Evolutionary conservation across 2,113 vertebrate genomes (phyloP), one percentile per base, ranked within the genome.

Genomic region (Nettapus auritus): DNA sequence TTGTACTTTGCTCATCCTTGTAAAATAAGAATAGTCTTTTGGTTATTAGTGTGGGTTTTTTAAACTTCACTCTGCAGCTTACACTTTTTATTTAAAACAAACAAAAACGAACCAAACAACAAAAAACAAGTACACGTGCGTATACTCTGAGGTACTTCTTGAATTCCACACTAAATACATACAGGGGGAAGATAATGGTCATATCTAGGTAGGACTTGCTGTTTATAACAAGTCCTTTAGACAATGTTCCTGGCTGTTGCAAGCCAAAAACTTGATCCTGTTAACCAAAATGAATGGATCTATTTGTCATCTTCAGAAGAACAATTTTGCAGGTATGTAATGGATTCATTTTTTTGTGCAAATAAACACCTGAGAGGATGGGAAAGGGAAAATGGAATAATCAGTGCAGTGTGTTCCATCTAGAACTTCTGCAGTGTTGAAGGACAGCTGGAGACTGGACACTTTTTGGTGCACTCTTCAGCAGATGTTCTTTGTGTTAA

Each of bases 241-340:
- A 38, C 59, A 94, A 31, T 44, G 7, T 77, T 91, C 26, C 33
- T 93, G 87, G 79, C 64, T 88, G 11, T 63, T 94, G 46, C 18
- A 68, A 81, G 64, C 64, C 85, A 93, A 63, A 92, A 78, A 6
- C 19, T 73, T 94, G 48, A 20, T 81, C 44, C 19, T 67, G 6
- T 75, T 94, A 89, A 85, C 46, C 87, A 95, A 89, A 96, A 55
- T 64, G 22, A 96, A 38, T 89, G 85, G 79, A 91, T 94, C 40
- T 92, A 0, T 94, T 91, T 80, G 42, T 84, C 87, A 74, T 83
- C 94, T 59, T 86, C 68, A 89, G 95, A 96, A 96, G 91, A 96
- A 63, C 81, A 88, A 91, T 82, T 94, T 80, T 94, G 42, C 88
- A 97, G 96, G 96, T 97, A 96, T 96, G 95, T 97, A 91, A 93